Evolutionary conservation across 2,888 invertebrate species (phyloP), one percentile per base, ranked within the genome.

Genomic region (Phrixothrix hirtus): DNA sequence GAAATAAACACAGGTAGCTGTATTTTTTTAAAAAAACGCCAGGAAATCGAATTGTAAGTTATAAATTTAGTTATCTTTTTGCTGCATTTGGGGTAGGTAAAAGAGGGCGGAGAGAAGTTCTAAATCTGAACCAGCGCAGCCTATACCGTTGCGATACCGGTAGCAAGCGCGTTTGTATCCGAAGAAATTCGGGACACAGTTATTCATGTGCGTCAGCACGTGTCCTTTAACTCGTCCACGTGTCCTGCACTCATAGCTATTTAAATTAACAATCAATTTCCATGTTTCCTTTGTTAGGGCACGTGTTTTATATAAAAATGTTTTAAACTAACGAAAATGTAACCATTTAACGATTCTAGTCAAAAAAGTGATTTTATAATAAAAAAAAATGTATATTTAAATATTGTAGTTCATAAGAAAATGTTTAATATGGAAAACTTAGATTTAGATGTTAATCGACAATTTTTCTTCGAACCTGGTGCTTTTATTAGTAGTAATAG

Each of bases 371-470:
- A n/a, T n/a, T n/a, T n/a, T n/a, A n/a, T n/a, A n/a, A n/a, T n/a
- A n/a, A n/a, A n/a, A n/a, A n/a, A n/a, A n/a, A n/a, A n/a, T n/a
- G n/a, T n/a, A n/a, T n/a, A n/a, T 21, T 21, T 7, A 7, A 21
- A 21, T 21, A 7, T 21, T 21, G 7, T 21, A 21, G n/a, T n/a
- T n/a, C n/a, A n/a, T 21, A 11, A 9, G 21, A 21, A 65, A 25
- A 84, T 84, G 83, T 84, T 83, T 72, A 83, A 82, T 58, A 66
- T 86, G 81, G 86, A 87, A 60, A 83, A 83, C 70, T 77, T 86
- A 57, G 86, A 86, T 67, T 74, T 86, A 71, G 85, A 86, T 63
- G 79, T 81, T 55, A 86, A 83, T 59, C 78, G 86, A 2, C 86
- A 86, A 72, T 85, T 86, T 61, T 79, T 81, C 66, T 81, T 81